Conservation (phyloP, 2,797 vertebrate genomes). For the Brachymystax lenok region DNA sequence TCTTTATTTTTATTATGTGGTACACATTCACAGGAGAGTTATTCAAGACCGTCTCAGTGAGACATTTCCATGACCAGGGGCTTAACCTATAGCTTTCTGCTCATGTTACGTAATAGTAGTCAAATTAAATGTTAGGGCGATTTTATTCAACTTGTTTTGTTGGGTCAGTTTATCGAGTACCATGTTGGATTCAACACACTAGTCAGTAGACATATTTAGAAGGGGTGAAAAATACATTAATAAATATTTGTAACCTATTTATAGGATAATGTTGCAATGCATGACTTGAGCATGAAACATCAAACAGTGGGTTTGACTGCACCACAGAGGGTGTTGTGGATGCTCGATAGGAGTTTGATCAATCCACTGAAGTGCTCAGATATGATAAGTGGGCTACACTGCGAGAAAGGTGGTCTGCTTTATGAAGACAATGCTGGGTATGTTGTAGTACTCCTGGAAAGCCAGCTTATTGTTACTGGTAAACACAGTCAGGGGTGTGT, state of each 20-base stretch:
- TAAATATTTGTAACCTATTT: not conserved
- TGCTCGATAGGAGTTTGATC: not conserved
- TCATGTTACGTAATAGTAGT: not conserved
- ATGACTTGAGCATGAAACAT: not conserved
- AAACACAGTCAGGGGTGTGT: conserved; percentile 40
- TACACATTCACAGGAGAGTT: not conserved
- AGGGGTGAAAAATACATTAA: not conserved
- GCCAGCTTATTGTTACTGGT: not conserved
- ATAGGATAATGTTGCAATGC: not conserved
- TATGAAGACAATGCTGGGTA: not conserved
- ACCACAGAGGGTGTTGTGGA: not conserved
- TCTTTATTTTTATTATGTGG: not conserved
- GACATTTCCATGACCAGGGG: conserved; percentile 1
- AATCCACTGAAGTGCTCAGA: not conserved
- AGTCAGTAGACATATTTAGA: not conserved
- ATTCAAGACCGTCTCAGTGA: not conserved
- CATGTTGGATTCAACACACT: not conserved
- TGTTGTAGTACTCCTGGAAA: conserved; percentile 8
- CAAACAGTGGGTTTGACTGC: not conserved
- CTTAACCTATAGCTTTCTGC: not conserved
- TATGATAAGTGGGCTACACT: not conserved
- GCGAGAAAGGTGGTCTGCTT: not conserved
- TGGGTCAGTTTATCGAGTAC: not conserved
- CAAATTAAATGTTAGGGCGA: not conserved
- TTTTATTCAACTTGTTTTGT: not conserved